These are phyloP conservation scores for Mayetiola destructor DNA, from an alignment of 2,888 invertebrate species.

Conservation along the genomic window DNA sequence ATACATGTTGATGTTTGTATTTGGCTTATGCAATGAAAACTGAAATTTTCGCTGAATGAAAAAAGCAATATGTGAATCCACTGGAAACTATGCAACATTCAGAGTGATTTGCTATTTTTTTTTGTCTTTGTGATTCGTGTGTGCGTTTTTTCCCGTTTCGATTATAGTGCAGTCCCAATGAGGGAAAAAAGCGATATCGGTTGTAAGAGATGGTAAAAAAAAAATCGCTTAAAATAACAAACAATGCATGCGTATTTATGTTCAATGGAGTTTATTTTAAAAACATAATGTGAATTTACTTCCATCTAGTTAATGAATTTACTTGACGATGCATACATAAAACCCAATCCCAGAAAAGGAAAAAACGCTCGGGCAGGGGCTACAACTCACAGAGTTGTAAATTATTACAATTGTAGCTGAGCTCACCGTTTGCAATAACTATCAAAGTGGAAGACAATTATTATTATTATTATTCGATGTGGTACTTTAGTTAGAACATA, in stretches of 20 bases:
- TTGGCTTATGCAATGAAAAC: constrained; percentile 8
- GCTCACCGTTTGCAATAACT: no score
- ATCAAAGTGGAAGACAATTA: no score
- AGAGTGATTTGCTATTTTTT: not conserved
- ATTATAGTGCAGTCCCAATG: no score
- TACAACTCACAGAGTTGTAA: no score
- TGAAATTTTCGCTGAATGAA: not conserved
- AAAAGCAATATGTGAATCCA: not conserved
- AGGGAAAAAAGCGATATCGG: not conserved
- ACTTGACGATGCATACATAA: not conserved
- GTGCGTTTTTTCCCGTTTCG: no score
- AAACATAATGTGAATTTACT: not conserved
- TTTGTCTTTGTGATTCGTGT: no score
- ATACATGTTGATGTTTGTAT: constrained; percentile 6
- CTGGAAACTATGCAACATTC: constrained; percentile 1
- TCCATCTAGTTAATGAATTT: constrained; percentile 12
- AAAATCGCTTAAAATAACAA: not conserved
- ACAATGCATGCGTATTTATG: no score
- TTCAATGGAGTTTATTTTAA: constrained; percentile 4
- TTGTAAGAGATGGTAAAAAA: not conserved
- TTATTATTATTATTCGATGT: no score
- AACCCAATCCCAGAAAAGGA: no score
- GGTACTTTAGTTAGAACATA: no score
- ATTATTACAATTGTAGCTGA: no score
- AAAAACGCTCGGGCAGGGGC: no score